These are phyloP conservation scores for Hirundo rustica DNA, from an alignment of 2,797 vertebrate species.

Conservation along the genomic window DNA sequence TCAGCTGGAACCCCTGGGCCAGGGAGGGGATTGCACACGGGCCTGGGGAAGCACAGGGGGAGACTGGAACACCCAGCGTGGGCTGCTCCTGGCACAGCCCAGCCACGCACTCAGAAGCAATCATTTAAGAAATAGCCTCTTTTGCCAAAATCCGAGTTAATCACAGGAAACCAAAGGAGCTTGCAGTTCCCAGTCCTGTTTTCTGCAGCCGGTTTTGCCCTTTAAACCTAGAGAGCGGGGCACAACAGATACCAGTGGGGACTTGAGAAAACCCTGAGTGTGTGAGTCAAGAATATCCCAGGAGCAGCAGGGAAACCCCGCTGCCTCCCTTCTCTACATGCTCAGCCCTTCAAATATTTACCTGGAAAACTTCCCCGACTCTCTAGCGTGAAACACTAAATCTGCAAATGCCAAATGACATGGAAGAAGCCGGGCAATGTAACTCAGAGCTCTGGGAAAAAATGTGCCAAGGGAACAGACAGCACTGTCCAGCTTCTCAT, in stretches of 20 bases:
- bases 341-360: neutral
- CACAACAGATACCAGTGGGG: neutral
- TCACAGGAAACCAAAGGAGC: neutral
- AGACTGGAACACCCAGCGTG: neutral
- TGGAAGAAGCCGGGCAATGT: neutral
- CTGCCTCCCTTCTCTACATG: neutral
- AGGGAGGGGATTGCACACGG: neutral
- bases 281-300: neutral
- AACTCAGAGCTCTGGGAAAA: neutral
- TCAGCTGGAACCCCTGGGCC: neutral
- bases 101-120: accelerated
- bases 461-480: neutral
- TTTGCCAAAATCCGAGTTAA: neutral
- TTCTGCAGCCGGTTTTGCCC: neutral
- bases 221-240: neutral
- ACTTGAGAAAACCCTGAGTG: neutral
- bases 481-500: neutral
- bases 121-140: neutral
- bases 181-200: neutral
- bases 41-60: neutral
- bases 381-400: neutral
- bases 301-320: neutral
- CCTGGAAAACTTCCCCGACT: neutral
- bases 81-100: neutral
- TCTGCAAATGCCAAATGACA: neutral